These are phyloP conservation scores for Mus musculus DNA, from an alignment of 2,113 vertebrate species.

Conservation along the genomic window GRCm39 chr8:93617001-93617500, in stretches of 20 bases:
- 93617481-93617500: not conserved
- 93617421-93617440: constrained; percentile 93
- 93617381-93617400: constrained; percentile 94
- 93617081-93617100: not conserved
- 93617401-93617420: constrained; percentile 94
- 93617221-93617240: not conserved
- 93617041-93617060: not conserved
- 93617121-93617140: constrained; percentile 20
- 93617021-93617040: not conserved
- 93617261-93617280: not conserved
- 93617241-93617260: not conserved
- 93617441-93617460: constrained; percentile 96
- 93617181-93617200: constrained; percentile 29
- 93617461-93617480: constrained; percentile 3
- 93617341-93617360: constrained; percentile 92
- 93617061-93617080: constrained; percentile 9
- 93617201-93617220: not conserved
- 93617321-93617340: constrained; percentile 93
- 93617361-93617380: constrained; percentile 95
- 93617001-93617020: not conserved
- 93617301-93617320: constrained; percentile 95
- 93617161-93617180: not conserved
- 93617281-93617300: constrained; percentile 82
- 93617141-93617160: not conserved
- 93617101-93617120: not conserved